Base-by-base conservation (phyloP, 1,140 invertebrate species). In the Drosophila pruinosa region DNA sequence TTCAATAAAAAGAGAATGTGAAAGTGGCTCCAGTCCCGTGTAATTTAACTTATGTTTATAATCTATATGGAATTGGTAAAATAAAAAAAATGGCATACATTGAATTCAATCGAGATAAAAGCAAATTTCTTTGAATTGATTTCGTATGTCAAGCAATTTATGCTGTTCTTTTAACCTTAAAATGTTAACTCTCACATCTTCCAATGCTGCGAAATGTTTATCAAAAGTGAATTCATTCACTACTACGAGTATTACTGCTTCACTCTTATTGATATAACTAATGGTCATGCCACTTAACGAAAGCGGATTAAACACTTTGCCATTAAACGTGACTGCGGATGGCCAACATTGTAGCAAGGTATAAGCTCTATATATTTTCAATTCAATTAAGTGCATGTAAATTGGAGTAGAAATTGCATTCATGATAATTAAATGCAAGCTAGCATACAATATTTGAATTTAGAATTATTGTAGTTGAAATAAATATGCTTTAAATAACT, bases 181-280 rank as follows among this genome's bases (percentile, higher is more conserved):
- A n/a, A n/a, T n/a, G n/a, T n/a, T n/a, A n/a, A n/a, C n/a, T n/a
- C n/a, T n/a, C n/a, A n/a, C n/a, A n/a, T n/a, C n/a, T n/a, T n/a
- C n/a, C n/a, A n/a, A n/a, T n/a, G n/a, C n/a, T n/a, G n/a, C n/a
- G n/a, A n/a, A n/a, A n/a, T n/a, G 0, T 36, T 4, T 14, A 14
- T 36, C 1, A 14, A 36, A 36, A 36, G 4, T 36, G 3, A 4
- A 36, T 12, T 5, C 34, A 36, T 36, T 38, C n/a, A n/a, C n/a
- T n/a, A n/a, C n/a, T n/a, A n/a, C n/a, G n/a, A n/a, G n/a, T n/a
- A n/a, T n/a, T 31, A 7, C n/a, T 19, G 0, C 8, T 14, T 5
- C 48, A 52, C 5, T 28, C 14, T 19, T 52, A 52, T 69, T 73
- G 61, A 63, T 38, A 65, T 38, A 67, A 65, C 59, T 77, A 72